Percentiles rank a stretch among this genome's conserved stretches.
These are phyloP conservation scores for Drosophila merina DNA, from an alignment of 2,888 invertebrate species.

Conservation along the genomic window DNA sequence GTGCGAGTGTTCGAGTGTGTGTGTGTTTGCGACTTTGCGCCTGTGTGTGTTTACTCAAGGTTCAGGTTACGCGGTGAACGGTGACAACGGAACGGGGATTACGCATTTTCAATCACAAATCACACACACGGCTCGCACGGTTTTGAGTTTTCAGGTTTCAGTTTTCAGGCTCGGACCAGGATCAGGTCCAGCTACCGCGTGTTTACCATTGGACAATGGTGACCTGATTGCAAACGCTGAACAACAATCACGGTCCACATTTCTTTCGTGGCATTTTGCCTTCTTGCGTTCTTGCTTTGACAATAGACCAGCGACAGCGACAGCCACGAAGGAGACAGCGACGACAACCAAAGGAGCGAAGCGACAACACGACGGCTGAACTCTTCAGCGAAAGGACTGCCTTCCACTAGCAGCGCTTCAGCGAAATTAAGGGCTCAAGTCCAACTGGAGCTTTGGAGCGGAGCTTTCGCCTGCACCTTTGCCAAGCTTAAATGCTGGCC, in stretches of 20 bases:
- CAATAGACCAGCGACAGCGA: slow-evolving; percentile 43
- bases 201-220: slow-evolving; percentile 50
- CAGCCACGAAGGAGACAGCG: slow-evolving; percentile 35
- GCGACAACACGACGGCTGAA: slow-evolving; percentile 61
- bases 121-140: slow-evolving; percentile 17
- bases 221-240: slow-evolving; percentile 81
- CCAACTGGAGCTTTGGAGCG: slow-evolving; percentile 44
- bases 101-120: slow-evolving; percentile 68
- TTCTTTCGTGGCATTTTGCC: slow-evolving; percentile 71
- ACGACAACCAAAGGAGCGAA: slow-evolving; percentile 39
- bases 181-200: not conserved
- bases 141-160: slow-evolving; percentile 10
- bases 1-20: slow-evolving; percentile 32
- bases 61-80: slow-evolving; percentile 66
- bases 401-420: slow-evolving; percentile 70
- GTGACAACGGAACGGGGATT: slow-evolving; percentile 52
- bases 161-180: slow-evolving; percentile 3
- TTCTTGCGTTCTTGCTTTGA: slow-evolving; percentile 45
- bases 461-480: slow-evolving; percentile 26
- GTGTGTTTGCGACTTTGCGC: slow-evolving; percentile 30
- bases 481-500: slow-evolving; percentile 17
- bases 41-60: slow-evolving; percentile 75
- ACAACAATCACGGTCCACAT: slow-evolving; percentile 62
- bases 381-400: slow-evolving; percentile 79
- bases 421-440: slow-evolving; percentile 50